Conservation (phyloP, 2,113 vertebrate genomes). For the Myotis brandtii region DNA sequence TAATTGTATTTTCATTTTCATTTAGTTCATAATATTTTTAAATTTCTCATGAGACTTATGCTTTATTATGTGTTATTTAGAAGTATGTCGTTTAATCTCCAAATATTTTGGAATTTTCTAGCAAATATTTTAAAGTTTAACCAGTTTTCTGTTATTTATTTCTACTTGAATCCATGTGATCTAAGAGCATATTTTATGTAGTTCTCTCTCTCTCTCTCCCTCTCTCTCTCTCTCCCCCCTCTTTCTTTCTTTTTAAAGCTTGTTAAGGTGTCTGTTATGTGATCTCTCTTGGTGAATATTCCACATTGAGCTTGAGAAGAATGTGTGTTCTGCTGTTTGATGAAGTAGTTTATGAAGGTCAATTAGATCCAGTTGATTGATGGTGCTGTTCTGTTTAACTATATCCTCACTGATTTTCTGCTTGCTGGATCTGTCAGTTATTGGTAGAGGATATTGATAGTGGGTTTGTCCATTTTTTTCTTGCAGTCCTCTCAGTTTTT, state of each 20-base stretch:
- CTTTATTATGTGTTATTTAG: conserved; percentile 37
- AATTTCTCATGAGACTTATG: neutral
- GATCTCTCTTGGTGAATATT: neutral
- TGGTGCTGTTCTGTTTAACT: conserved; percentile 38
- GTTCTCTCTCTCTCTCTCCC: neutral
- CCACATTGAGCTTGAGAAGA: conserved; percentile 30
- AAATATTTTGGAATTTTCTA: conserved; percentile 57
- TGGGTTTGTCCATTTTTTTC: conserved; percentile 1
- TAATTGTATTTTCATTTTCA: conserved; percentile 61
- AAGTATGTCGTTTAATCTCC: conserved; percentile 33
- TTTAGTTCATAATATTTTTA: conserved; percentile 39
- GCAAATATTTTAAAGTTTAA: conserved; percentile 51
- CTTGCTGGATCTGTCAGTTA: conserved; percentile 37
- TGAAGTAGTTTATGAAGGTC: conserved; percentile 64
- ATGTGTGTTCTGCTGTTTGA: conserved; percentile 24
- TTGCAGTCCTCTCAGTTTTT: conserved; percentile 29
- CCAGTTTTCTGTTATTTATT: conserved; percentile 32
- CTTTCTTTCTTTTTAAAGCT: neutral
- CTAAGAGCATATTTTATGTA: neutral
- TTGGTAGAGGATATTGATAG: neutral
- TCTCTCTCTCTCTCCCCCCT: neutral
- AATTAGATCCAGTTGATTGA: conserved; percentile 56
- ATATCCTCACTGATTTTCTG: conserved; percentile 51
- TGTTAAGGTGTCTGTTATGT: conserved; percentile 32
- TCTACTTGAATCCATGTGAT: conserved; percentile 14